These are phyloP conservation scores for Germaria angustata DNA, from an alignment of 2,888 invertebrate species.

Conservation along the genomic window DNA sequence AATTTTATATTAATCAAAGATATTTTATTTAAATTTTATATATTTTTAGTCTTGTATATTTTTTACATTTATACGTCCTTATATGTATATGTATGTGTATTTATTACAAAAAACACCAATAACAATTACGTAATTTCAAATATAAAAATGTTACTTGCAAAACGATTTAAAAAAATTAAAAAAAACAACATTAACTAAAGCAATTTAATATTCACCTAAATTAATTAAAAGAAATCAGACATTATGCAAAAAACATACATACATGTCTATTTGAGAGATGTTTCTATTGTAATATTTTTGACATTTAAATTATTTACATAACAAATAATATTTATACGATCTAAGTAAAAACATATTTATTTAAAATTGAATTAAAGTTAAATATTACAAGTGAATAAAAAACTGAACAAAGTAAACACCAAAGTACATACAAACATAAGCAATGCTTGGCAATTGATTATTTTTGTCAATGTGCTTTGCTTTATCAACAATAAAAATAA, in stretches of 20 bases:
- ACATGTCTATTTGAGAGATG: constrained; percentile 47
- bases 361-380: constrained; percentile 47
- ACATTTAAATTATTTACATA: constrained; percentile 49
- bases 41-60: constrained; percentile 49
- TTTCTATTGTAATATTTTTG: constrained; percentile 53
- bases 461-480: constrained; percentile 66
- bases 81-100: background rate
- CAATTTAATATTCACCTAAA: constrained; percentile 29
- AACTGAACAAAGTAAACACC: constrained; percentile 20
- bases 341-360: constrained; percentile 43
- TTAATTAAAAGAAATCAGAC: constrained; percentile 40
- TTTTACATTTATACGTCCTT: constrained; percentile 27
- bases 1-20: constrained; percentile 1
- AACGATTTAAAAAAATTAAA: constrained; percentile 16
- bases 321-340: constrained; percentile 58
- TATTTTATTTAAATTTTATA: background rate
- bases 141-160: constrained; percentile 40
- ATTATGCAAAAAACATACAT: constrained; percentile 34
- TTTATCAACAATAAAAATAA: constrained; percentile 49
- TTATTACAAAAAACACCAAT: constrained; percentile 36
- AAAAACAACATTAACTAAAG: constrained; percentile 7
- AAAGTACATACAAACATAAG: constrained; percentile 47
- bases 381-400: constrained; percentile 37
- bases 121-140: constrained; percentile 38
- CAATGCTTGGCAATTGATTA: constrained; percentile 57